Evolutionary conservation across 2,113 vertebrate genomes (phyloP), one percentile per base, ranked within the genome.

Genomic region (Channa argus): DNA sequence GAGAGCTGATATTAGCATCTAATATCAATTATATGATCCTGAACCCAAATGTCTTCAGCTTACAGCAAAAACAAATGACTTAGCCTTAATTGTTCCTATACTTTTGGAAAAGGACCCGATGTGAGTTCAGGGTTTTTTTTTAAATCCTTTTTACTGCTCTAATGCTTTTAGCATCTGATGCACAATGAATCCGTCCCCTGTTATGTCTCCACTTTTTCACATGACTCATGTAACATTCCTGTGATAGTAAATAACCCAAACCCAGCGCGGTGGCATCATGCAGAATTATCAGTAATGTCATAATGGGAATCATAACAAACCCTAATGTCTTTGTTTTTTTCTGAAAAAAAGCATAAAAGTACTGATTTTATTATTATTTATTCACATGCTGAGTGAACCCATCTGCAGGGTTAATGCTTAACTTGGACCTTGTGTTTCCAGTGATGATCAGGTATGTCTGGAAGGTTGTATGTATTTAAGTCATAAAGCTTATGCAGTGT

Each of bases 141-240:
- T 1, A 24, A 24, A 61, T 9, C 39, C 51, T 36, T 44, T 61
- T 3, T 5, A 33, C 5, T 67, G 11, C 5, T 47, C n/a, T 1
- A 8, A 47, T 47, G 63, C 63, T 68, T 66, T 75, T 59, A 75
- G 39, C 63, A 51, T 50, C 53, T 12, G 8, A 13, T 54, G 52
- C 37, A 58, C 53, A 37, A 11, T 5, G 5, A 62, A 13, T 50
- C 58, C 14, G 43, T 62, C 13, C 43, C 11, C 58, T 13, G n/a
- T 56, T 34, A 51, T 33, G 45, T 38, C 34, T 2, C 37, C 15
- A 63, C 44, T 10, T 46, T 33, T 53, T 44, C 38, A 39, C 41
- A 14, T 37, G 8, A 13, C 37, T 46, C 5, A 74, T 13, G 8
- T 24, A 45, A 33, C 9, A 49, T 44, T 44, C 3, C 12, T 13